Evolutionary conservation across 2,113 vertebrate genomes (phyloP), one percentile per base, ranked within the genome.

Genomic region (Callocephalon fimbriatum): DNA sequence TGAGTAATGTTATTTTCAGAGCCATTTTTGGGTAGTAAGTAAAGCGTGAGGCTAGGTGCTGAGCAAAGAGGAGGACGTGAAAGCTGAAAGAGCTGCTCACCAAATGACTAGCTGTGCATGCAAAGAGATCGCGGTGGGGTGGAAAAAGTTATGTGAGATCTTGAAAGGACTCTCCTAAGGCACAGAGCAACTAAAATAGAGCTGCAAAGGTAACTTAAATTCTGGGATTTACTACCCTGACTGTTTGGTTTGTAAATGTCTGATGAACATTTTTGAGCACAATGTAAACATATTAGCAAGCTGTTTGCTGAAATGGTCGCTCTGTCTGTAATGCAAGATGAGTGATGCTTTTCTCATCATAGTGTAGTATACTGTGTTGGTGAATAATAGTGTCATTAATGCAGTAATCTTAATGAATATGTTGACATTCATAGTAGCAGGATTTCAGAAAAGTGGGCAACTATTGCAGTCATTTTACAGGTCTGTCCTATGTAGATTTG

Each of bases 1-100:
- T 70, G 65, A 94, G 45, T 94, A 89, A 84, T 81, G 76, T 89
- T 89, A 51, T 86, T 88, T 96, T 95, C 76, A 59, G 76, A 77
- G 51, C 23, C 0, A 0, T 63, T 71, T 90, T 86, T 74, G 37
- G 77, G 65, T 66, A 84, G 48, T 32, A 86, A 42, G 50, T 67
- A 29, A 82, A 81, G 9, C n/a, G 29, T 53, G 63, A 83, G 15
- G 45, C 53, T 79, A 32, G 15, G 17, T 2, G 3, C 32, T 42
- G 73, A 81, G 65, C 80, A 78, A 89, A 63, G 50, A 29, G 32
- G 32, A 54, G 61, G 38, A 42, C 61, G n/a, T 1, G 1, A 95
- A 90, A 92, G n/a, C 65, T 22, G 13, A 8, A 38, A 70, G 9
- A 86, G 7, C 59, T 54, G 58, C 73, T 86, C 40, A 50, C 31